A percentile compares a stretch with the other conserved stretches of the same genome.
Evolutionary conservation across 37 sponge, comb jelly and placozoan genomes (phyloP).

Genomic region (Theonella swinhoei): DNA sequence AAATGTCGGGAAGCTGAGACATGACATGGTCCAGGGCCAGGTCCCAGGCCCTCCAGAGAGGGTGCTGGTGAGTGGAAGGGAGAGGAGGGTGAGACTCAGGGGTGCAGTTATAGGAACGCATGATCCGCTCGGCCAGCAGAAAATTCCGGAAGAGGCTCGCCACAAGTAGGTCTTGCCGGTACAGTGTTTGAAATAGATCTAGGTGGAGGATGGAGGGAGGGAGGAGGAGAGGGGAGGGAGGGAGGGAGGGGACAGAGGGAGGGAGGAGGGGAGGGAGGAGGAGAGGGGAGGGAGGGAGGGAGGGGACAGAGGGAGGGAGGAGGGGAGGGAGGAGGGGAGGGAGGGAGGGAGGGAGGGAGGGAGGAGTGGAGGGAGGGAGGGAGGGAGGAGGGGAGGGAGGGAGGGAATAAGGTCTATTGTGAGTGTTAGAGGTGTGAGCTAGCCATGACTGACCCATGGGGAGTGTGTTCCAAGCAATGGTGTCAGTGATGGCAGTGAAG

Average conservation of each 20-base stretch:
- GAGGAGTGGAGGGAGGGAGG: not conserved
- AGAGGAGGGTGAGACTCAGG: slow-evolving; percentile 89
- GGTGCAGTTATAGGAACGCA: slow-evolving; percentile 88
- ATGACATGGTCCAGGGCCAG: slow-evolving; percentile 90
- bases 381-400: not conserved
- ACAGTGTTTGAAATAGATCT: slow-evolving; percentile 93
- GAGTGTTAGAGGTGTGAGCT: too few relatives aligned
- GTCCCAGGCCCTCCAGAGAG: slow-evolving; percentile 96
- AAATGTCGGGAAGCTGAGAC: slow-evolving; percentile 71
- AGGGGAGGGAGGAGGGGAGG: slow-evolving; percentile 9
- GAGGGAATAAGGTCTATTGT: too few relatives aligned
- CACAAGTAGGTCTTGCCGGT: slow-evolving; percentile 95
- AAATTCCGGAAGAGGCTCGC: slow-evolving; percentile 95
- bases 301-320: too few relatives aligned
- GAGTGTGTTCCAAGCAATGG: slow-evolving; percentile 97
- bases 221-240: not conserved
- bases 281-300: too few relatives aligned
- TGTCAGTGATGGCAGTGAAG: slow-evolving; percentile 98
- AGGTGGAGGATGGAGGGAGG: not conserved
- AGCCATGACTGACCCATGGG: slow-evolving; percentile 75
- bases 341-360: slow-evolving; percentile 16
- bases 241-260: too few relatives aligned
- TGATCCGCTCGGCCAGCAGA: slow-evolving; percentile 92
- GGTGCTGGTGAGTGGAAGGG: slow-evolving; percentile 89
- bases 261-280: not conserved